phyloP scores from a whole-genome alignment of 2,888 invertebrate species.

The Thereva nobilitata region DNA sequence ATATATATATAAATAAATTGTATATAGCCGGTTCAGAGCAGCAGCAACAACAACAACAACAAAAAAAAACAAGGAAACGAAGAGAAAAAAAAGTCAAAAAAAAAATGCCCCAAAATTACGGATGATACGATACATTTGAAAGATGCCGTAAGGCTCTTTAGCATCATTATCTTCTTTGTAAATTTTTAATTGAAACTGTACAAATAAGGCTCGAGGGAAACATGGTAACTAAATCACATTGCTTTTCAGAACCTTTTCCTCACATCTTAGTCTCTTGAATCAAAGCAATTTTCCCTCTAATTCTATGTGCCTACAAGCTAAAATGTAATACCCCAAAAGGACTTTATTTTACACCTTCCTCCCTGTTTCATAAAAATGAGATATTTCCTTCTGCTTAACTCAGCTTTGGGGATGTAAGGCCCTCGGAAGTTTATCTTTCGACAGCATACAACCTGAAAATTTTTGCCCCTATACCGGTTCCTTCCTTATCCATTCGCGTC shows the following conservation, averaged over 20 bases:
- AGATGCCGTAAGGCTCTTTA: constrained; percentile 11
- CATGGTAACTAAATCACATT: constrained; percentile 33
- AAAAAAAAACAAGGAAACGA: background rate
- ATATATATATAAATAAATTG: too few species aligned
- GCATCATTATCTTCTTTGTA: constrained; percentile 19
- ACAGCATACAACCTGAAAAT: background rate
- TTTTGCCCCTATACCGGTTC: too few species aligned
- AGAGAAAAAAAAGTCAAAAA: background rate
- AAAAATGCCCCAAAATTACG: background rate
- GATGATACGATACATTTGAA: constrained; percentile 1
- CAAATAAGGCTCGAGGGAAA: constrained; percentile 25
- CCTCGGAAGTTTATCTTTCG: constrained; percentile 7
- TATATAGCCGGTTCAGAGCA: too few species aligned
- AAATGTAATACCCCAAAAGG: constrained; percentile 27
- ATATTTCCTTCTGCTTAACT: constrained; percentile 1
- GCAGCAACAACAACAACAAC: background rate
- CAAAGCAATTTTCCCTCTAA: constrained; percentile 27
- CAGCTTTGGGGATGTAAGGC: background rate
- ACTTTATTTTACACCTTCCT: constrained; percentile 33
- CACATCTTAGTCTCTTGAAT: background rate
- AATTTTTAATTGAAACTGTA: constrained; percentile 34
- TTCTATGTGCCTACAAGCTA: constrained; percentile 23
- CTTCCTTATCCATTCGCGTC: background rate
- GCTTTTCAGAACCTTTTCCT: constrained; percentile 17
- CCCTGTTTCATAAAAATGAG: constrained; percentile 4